phyloP scores from a whole-genome alignment of 2,113 vertebrate species.

The Balaenoptera acutorostrata region DNA sequence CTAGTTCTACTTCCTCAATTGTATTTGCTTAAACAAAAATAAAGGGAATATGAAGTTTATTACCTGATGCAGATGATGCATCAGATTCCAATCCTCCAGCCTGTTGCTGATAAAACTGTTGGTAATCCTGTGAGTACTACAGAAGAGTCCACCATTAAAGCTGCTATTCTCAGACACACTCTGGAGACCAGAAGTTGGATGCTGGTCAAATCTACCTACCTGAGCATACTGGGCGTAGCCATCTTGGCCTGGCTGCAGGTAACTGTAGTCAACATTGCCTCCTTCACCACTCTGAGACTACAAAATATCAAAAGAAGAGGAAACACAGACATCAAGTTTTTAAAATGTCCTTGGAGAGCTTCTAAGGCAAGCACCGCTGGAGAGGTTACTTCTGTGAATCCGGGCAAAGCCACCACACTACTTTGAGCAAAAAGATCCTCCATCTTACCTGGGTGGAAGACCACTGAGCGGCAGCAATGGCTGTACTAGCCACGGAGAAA shows the following conservation, averaged over 20 bases:
- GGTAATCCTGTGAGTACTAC: slow-evolving; percentile 89
- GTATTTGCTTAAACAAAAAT: neutral
- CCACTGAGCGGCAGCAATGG: slow-evolving; percentile 99
- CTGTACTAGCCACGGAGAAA: slow-evolving; percentile 97
- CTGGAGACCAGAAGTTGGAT: neutral
- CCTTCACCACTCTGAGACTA: slow-evolving; percentile 91
- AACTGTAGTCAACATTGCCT: slow-evolving; percentile 89
- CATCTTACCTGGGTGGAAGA: slow-evolving; percentile 93
- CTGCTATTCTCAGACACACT: neutral
- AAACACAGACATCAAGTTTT: neutral
- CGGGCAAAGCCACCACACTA: neutral
- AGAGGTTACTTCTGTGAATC: neutral
- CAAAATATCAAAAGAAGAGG: slow-evolving; percentile 32
- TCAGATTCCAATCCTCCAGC: slow-evolving; percentile 86
- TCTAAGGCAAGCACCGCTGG: neutral
- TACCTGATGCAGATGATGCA: slow-evolving; percentile 82
- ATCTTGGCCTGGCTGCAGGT: slow-evolving; percentile 89
- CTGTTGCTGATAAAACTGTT: slow-evolving; percentile 90
- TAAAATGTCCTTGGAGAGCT: neutral
- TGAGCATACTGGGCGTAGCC: slow-evolving; percentile 89
- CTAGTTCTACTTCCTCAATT: neutral
- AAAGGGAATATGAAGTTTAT: neutral
- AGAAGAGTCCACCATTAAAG: slow-evolving; percentile 44
- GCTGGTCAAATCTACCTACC: slow-evolving; percentile 77
- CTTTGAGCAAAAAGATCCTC: neutral